Conservation (phyloP, 2,113 vertebrate genomes). For the Thalassarche chlororhynchos region DNA sequence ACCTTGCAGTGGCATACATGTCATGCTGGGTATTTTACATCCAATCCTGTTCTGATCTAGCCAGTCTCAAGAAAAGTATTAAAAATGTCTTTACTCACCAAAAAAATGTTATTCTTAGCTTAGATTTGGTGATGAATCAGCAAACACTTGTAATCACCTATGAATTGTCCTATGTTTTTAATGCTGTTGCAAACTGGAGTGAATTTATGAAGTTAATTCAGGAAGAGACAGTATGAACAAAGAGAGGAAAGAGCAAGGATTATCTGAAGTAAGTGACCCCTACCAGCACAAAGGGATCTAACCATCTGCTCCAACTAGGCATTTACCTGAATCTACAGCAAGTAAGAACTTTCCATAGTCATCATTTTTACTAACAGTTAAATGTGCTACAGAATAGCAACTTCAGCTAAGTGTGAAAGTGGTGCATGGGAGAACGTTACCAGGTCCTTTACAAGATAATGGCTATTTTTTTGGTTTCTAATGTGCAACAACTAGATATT, state of each 20-base stretch:
- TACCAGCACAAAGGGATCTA: not conserved
- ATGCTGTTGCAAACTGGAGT: not conserved
- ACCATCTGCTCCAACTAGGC: not conserved
- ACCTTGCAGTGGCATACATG: not conserved
- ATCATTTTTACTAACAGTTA: not conserved
- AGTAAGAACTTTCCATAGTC: not conserved
- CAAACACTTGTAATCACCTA: not conserved
- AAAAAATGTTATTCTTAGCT: not conserved
- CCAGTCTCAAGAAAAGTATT: not conserved
- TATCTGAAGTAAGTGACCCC: not conserved
- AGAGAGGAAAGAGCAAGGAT: not conserved
- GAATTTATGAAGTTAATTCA: not conserved
- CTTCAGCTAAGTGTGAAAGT: not conserved
- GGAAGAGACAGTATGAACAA: not conserved
- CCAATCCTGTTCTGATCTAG: not conserved
- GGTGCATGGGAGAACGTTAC: not conserved
- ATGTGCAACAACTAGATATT: not conserved
- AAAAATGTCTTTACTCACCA: not conserved
- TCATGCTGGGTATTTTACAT: not conserved
- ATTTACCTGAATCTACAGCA: not conserved
- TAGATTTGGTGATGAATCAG: not conserved
- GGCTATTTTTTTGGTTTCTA: not conserved
- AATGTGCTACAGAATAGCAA: not conserved
- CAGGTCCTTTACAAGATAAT: not conserved
- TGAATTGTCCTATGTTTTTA: not conserved